These are phyloP conservation scores for Caracal caracal DNA, from an alignment of 2,113 vertebrate species.

Conservation along the genomic window DNA sequence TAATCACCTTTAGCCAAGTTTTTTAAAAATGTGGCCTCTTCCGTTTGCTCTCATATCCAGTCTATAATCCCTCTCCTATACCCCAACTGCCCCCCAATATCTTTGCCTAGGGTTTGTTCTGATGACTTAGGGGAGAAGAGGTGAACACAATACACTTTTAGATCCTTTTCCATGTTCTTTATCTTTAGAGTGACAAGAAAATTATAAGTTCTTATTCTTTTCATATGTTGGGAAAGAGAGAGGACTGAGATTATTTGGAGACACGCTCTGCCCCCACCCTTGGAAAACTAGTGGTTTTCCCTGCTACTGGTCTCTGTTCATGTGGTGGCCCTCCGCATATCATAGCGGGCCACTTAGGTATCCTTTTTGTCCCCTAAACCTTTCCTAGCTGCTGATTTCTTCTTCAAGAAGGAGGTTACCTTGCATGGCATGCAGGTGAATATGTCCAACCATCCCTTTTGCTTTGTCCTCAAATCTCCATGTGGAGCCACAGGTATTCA, in stretches of 20 bases:
- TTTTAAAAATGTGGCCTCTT: neutral
- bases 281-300: neutral
- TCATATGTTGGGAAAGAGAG: neutral
- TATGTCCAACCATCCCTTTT: neutral
- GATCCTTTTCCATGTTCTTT: neutral
- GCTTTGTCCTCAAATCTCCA: neutral
- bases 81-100: accelerated
- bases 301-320: neutral
- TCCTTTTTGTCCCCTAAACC: neutral
- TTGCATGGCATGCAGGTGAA: neutral
- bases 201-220: neutral
- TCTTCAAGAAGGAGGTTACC: neutral
- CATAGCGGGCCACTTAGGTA: neutral
- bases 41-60: neutral
- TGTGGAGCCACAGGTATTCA: neutral
- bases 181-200: neutral
- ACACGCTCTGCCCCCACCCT: neutral
- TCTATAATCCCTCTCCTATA: neutral
- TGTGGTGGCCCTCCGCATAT: neutral
- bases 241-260: neutral
- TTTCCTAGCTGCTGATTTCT: neutral
- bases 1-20: neutral
- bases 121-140: neutral
- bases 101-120: neutral
- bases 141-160: neutral